Percentiles rank a stretch among this genome's conserved stretches.
These are phyloP conservation scores for Syngnathus rostellatus DNA, from an alignment of 2,797 vertebrate species.

Conservation along the genomic window DNA sequence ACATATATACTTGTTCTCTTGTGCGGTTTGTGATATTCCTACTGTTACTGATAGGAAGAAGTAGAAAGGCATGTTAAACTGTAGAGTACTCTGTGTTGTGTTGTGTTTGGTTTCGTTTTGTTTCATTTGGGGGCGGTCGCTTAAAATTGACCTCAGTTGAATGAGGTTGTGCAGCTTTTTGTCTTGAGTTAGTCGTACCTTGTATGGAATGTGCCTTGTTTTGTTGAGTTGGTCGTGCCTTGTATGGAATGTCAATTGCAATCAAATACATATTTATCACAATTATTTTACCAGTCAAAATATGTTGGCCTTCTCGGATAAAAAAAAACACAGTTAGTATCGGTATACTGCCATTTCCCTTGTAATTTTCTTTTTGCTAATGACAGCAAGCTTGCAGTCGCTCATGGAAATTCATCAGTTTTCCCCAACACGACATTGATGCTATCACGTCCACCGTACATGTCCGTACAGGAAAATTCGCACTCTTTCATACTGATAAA, in stretches of 20 bases:
- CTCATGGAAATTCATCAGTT: conserved; percentile 18
- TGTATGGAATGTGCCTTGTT: conserved; percentile 9
- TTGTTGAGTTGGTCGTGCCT: conserved; percentile 16
- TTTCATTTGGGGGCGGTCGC: not conserved
- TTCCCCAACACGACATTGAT: conserved; percentile 42
- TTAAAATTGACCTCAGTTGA: not conserved
- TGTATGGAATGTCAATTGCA: conserved; percentile 19
- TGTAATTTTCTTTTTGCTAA: conserved; percentile 13
- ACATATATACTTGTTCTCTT: not conserved
- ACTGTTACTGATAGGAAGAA: not conserved
- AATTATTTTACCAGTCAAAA: conserved; percentile 18
- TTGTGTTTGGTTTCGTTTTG: not conserved
- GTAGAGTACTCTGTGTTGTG: not conserved
- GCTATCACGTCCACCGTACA: conserved; percentile 55
- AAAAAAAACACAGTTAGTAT: conserved; percentile 5
- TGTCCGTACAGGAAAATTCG: conserved; percentile 64
- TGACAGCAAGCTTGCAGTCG: conserved; percentile 10
- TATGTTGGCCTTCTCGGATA: conserved; percentile 5
- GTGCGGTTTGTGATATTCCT: not conserved
- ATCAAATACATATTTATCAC: conserved; percentile 37
- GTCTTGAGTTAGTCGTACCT: conserved; percentile 17
- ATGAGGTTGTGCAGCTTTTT: conserved; percentile 4
- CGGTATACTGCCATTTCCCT: not conserved
- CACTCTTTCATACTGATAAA: not conserved
- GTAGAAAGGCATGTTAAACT: not conserved